A percentile compares a stretch with the other conserved stretches of the same genome.
Conservation (phyloP, 2,113 vertebrate species). For the Elgaria multicarinata region DNA sequence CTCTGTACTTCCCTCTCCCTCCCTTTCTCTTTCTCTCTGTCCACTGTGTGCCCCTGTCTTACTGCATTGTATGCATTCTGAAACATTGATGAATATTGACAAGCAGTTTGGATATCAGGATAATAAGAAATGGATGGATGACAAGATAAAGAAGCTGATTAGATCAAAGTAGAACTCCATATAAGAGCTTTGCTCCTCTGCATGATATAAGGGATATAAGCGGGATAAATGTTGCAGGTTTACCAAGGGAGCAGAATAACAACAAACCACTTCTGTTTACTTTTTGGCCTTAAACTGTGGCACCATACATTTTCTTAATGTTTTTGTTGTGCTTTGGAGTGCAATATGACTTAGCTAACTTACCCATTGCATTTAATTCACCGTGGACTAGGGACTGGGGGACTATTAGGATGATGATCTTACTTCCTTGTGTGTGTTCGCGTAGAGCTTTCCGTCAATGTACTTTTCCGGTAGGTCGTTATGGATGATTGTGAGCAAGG, state of each 20-base stretch:
- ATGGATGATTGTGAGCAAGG: not conserved
- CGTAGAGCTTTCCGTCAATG: not conserved
- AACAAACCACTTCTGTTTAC: not conserved
- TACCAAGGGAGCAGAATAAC: not conserved
- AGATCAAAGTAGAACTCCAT: not conserved
- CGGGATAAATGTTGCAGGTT: not conserved
- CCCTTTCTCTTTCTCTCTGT: not conserved
- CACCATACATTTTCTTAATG: not conserved
- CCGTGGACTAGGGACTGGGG: accelerated
- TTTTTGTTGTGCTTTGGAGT: not conserved
- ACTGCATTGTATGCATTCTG: not conserved
- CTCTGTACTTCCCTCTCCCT: not conserved
- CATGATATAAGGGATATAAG: not conserved
- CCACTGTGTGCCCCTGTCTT: not conserved
- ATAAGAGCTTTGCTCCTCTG: not conserved
- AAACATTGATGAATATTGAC: not conserved
- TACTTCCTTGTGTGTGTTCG: not conserved
- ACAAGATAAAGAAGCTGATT: not conserved
- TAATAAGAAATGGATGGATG: not conserved
- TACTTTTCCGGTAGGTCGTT: not conserved
- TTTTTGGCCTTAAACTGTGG: not conserved
- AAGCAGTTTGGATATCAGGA: not conserved
- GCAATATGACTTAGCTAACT: not conserved
- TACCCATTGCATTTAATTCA: not conserved
- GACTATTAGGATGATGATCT: not conserved